These are phyloP conservation scores for Crioceris asparagi DNA, from an alignment of 2,888 invertebrate species.

Conservation along the genomic window DNA sequence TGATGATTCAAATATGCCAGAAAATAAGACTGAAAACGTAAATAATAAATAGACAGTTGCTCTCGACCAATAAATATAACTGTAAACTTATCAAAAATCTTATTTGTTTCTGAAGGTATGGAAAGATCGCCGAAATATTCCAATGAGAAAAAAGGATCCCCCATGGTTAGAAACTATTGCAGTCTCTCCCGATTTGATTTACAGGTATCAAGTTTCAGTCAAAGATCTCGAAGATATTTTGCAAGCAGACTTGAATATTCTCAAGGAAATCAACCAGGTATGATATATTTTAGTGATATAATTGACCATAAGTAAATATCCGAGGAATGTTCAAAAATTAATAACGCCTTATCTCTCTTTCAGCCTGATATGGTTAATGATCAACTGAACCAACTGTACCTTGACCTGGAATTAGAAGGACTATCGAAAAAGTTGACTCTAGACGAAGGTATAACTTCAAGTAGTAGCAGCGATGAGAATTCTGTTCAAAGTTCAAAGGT, in stretches of 20 bases:
- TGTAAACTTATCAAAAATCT: too few species aligned
- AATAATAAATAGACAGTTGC: too few species aligned
- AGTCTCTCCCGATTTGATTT: conserved; percentile 57
- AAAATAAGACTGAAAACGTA: conserved; percentile 25
- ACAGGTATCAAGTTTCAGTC: conserved; percentile 53
- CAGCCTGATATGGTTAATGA: conserved; percentile 62
- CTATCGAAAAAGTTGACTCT: conserved; percentile 47
- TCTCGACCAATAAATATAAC: too few species aligned
- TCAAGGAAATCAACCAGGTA: conserved; percentile 47
- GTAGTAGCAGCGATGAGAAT: conserved; percentile 37
- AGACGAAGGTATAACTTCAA: conserved; percentile 52
- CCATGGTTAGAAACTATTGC: conserved; percentile 58
- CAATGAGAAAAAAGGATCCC: conserved; percentile 44
- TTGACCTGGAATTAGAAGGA: conserved; percentile 57
- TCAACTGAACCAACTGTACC: conserved; percentile 58
- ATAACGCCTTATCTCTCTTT: too few species aligned
- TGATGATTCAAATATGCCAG: conserved; percentile 31
- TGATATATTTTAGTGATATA: not conserved
- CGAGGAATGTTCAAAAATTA: too few species aligned
- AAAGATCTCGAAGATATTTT: conserved; percentile 51
- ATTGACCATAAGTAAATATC: conserved; percentile 1
- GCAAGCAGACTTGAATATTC: conserved; percentile 46
- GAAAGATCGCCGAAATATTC: too few species aligned
- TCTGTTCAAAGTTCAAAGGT: conserved; percentile 29
- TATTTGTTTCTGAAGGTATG: too few species aligned